phyloP scores from a whole-genome alignment of 64 coral and sea anemone genomes.

The Trachythela sp. region DNA sequence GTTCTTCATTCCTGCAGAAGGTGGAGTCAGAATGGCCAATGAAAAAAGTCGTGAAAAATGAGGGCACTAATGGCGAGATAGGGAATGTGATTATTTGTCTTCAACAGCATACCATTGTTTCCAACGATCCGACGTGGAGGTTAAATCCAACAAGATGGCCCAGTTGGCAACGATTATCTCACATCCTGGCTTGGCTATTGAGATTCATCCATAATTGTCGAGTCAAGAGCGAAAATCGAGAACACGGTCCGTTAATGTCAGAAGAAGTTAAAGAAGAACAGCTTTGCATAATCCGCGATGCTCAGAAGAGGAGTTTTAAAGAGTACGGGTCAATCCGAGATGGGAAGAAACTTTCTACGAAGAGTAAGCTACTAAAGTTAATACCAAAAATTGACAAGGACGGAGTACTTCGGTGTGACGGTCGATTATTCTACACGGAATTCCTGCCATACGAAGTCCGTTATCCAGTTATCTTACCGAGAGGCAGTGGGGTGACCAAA shows the following conservation, averaged over 20 bases:
- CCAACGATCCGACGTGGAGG: not conserved
- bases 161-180: too few species aligned
- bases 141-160: too few species aligned
- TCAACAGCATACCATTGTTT: not conserved
- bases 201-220: too few species aligned
- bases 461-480: not conserved
- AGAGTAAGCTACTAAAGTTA: not conserved
- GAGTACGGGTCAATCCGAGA: not conserved
- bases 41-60: too few species aligned
- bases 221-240: too few species aligned
- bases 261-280: constrained; percentile 28
- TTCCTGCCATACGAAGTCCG: not conserved
- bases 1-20: too few species aligned
- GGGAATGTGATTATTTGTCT: not conserved
- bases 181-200: too few species aligned
- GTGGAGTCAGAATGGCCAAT: too few species aligned
- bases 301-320: not conserved
- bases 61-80: not conserved
- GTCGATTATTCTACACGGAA: not conserved
- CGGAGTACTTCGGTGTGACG: not conserved
- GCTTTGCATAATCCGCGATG: constrained; percentile 18
- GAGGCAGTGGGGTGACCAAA: not conserved
- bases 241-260: not conserved
- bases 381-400: not conserved
- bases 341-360: not conserved